phyloP scores from a whole-genome alignment of 2,888 invertebrate genomes.

The Eupithecia abbreviata region DNA sequence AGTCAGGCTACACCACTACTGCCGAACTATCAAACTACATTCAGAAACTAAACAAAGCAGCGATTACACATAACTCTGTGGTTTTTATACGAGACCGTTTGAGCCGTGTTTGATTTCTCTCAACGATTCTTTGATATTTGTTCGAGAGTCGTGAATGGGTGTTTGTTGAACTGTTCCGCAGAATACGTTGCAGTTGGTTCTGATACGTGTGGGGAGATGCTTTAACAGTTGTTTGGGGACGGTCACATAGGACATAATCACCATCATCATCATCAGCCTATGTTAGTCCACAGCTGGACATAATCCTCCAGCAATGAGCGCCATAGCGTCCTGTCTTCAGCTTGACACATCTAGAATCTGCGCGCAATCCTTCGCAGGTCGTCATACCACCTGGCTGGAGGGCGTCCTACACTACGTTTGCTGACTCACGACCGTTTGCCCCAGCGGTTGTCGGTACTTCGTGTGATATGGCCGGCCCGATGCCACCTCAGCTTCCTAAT shows the following conservation, averaged over 20 bases:
- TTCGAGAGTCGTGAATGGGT: slow-evolving; percentile 33
- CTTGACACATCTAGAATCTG: no score
- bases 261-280: no score
- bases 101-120: slow-evolving; percentile 41
- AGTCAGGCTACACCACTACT: not conserved
- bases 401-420: no score
- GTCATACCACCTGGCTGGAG: no score
- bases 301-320: no score
- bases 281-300: no score
- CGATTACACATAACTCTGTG: slow-evolving; percentile 26
- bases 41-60: slow-evolving; percentile 26
- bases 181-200: not conserved
- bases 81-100: slow-evolving; percentile 24
- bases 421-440: no score
- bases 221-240: not conserved
- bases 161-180: slow-evolving; percentile 16
- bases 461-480: no score
- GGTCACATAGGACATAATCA: not conserved
- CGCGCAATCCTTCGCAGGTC: no score
- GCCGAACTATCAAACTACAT: slow-evolving; percentile 3
- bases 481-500: no score
- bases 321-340: no score
- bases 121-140: slow-evolving; percentile 50
- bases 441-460: no score
- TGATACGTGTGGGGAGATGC: not conserved